phyloP scores from a whole-genome alignment of 1,140 invertebrate species.

The Phymorhynchus buccinoides region DNA sequence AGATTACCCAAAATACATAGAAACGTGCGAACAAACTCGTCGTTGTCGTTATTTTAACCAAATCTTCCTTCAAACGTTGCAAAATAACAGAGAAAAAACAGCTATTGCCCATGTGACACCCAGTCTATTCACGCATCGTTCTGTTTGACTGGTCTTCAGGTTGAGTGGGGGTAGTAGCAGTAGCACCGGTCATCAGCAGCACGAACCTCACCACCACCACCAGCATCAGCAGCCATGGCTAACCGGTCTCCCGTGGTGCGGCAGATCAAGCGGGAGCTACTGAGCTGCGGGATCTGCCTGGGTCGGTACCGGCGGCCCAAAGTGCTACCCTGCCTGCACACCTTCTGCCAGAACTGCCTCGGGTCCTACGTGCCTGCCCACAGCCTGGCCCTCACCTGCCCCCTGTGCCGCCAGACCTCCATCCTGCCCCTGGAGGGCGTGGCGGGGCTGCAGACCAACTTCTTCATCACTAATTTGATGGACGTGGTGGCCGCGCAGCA shows the following conservation, averaged over 20 bases:
- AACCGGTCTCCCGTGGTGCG: slow-evolving; percentile 37
- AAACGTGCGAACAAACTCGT: not conserved
- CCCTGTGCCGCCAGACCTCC: slow-evolving; percentile 77
- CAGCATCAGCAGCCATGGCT: slow-evolving; percentile 34
- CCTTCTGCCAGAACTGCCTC: slow-evolving; percentile 92
- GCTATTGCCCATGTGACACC: no score
- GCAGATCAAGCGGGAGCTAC: slow-evolving; percentile 66
- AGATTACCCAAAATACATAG: no score
- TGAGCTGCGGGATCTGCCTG: slow-evolving; percentile 77
- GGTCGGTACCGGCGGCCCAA: slow-evolving; percentile 84
- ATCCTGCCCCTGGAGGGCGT: slow-evolving; percentile 77
- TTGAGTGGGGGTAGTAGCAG: not conserved
- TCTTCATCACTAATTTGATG: slow-evolving; percentile 75
- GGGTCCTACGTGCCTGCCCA: slow-evolving; percentile 82
- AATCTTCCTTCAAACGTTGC: not conserved
- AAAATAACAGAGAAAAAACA: not conserved
- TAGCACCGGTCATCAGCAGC: not conserved
- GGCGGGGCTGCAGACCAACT: slow-evolving; percentile 75
- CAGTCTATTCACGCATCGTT: not conserved
- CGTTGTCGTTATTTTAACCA: not conserved
- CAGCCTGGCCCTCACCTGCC: slow-evolving; percentile 78
- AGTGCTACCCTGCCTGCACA: slow-evolving; percentile 91
- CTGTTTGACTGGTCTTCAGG: not conserved
- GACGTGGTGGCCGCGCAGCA: slow-evolving; percentile 66
- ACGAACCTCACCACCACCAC: no score